Conservation (phyloP, 2,113 vertebrate genomes). For the Glareola pratincola region DNA sequence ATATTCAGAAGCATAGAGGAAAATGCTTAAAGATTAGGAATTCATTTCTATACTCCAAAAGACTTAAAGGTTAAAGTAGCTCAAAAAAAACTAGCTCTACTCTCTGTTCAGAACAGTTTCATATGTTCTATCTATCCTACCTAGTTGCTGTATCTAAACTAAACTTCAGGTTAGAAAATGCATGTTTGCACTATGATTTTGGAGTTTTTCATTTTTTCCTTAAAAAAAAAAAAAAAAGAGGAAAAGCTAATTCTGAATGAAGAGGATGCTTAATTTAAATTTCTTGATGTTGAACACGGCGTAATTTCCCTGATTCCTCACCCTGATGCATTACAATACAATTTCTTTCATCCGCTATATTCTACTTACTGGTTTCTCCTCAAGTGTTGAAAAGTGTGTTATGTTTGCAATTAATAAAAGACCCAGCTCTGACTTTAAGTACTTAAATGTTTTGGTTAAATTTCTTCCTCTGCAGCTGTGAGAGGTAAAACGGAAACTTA, state of each 20-base stretch:
- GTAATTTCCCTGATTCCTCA: neutral
- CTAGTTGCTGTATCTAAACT: neutral
- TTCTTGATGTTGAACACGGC: neutral
- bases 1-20: neutral
- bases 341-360: neutral
- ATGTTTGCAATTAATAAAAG: neutral
- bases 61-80: neutral
- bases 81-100: neutral
- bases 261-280: neutral
- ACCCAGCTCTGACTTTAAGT: neutral
- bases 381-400: neutral
- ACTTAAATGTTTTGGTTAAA: neutral
- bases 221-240: neutral
- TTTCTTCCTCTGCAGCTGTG: neutral
- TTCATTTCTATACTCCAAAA: neutral
- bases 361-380: neutral
- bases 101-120: neutral
- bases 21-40: neutral
- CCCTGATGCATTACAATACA: neutral
- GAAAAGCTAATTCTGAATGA: neutral
- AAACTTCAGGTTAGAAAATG: neutral
- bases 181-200: neutral
- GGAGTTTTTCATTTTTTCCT: neutral
- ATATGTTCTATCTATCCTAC: neutral
- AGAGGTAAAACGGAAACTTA: neutral